Evolutionary conservation across 1,140 invertebrate species (phyloP), one percentile per base, ranked within the genome.

Genomic region (Hycleus cichorii): DNA sequence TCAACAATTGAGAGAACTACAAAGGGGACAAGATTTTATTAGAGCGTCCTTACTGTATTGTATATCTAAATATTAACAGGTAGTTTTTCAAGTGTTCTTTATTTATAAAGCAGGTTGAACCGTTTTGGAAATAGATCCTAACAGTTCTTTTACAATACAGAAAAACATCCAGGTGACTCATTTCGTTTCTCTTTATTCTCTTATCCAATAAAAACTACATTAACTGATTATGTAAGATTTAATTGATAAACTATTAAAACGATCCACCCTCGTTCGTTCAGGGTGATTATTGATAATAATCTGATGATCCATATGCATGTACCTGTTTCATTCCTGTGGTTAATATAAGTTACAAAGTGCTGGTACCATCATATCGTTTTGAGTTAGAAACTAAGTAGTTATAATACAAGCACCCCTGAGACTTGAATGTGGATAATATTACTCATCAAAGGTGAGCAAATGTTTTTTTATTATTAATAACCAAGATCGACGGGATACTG

Each of bases 81-180:
- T 53, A 53, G 51, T 46, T 46, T 26, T 52, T 53, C 51, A 53
- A 45, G 51, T 53, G 51, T 53, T 42, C 43, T 32, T 26, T 53
- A 53, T 53, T 53, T 46, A 43, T 40, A 53, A 53, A 53, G 51
- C 51, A 53, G 51, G 51, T 53, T 53, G 51, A 53, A 53, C 42
- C 51, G 51, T 53, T 53, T 26, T 46, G 39, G 40, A 46, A 32
- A 53, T 53, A 53, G 40, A 46, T 45, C 45, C 51, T 53, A 53
- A 53, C 51, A 53, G 46, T 53, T 53, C 45, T 11, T 46, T 42
- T 46, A 46, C 42, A 46, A 53, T 53, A 42, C 51, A 53, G 7
- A 32, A 32, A 32, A 32, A 32, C 44, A 53, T 44, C 51, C 51
- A 53, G 51, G 51, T 46, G 51, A 53, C 32, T 53, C 46, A 46